Base-by-base conservation (phyloP, 2,797 vertebrate genomes). In the Urosaurus nigricauda region DNA sequence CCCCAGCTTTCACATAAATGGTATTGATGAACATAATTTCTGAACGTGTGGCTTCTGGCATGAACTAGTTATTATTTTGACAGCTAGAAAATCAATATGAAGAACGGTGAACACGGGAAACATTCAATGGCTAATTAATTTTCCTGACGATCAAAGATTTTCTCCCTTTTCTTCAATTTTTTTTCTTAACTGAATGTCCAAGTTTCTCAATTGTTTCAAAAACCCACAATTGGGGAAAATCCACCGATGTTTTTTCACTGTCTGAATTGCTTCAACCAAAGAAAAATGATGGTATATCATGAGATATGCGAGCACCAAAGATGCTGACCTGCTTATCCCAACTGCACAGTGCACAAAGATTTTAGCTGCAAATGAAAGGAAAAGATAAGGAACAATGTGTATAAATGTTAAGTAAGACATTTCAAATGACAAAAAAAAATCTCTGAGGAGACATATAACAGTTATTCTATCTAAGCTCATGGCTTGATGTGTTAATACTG, bases 341-440 rank as follows among this genome's bases (percentile, higher is more conserved):
- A 99, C 98, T 2, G 98, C 98, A 77, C 99, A 99, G 90, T 99
- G 98, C 84, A 99, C 98, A 13, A 99, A 95, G 93, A 99, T 97
- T 95, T 98, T 98, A 92, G 97, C 99, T 99, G 95, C 13, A 80
- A 90, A 84, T 80, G 93, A 94, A 85, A 89, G 26, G 21, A 56
- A 65, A 13, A 74, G 53, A 21, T 74, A 9, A 47, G 37, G 53
- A 24, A n/a, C 17, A 65, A 37, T 75, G n/a, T 83, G 51, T 13
- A n/a, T 65, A 24, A 53, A 32, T 19, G 35, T 74, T 47, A 80
- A n/a, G 71, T 29, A 43, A 8, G 13, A 7, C 12, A 1, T n/a
- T 70, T 83, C 26, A 43, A 29, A 29, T 37, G 35, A 14, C 74
- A n/a, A 74, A 84, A 26, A 2, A 8, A 65, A 65, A 65, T 6